These are phyloP conservation scores for Cromileptes altivelis DNA, from an alignment of 2,113 vertebrate genomes.

Conservation along the genomic window DNA sequence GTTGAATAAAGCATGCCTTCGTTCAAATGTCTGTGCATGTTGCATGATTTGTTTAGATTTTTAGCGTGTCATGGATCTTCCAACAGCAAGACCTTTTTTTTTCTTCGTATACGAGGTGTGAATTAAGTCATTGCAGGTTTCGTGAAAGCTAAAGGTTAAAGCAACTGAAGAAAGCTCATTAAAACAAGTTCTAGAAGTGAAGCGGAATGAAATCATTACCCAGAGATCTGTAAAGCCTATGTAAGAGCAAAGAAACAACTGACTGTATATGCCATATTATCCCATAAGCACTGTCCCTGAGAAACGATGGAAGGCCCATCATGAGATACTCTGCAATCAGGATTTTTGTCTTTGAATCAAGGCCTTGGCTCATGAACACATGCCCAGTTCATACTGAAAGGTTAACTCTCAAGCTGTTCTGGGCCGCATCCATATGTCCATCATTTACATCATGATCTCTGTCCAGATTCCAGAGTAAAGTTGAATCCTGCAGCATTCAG, in stretches of 20 bases:
- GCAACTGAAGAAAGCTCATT: conserved; percentile 39
- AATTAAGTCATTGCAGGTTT: not conserved
- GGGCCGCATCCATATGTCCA: conserved; percentile 25
- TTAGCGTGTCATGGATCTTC: not conserved
- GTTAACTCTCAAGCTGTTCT: conserved; percentile 22
- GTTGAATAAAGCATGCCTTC: conserved; percentile 44
- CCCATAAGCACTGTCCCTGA: not conserved
- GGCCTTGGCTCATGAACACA: conserved; percentile 20
- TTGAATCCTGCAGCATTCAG: not conserved
- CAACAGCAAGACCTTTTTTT: not conserved
- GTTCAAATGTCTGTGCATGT: conserved; percentile 48
- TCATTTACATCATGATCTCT: not conserved
- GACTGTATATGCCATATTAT: not conserved
- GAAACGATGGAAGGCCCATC: not conserved
- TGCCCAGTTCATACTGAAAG: conserved; percentile 1
- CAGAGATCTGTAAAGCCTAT: not conserved
- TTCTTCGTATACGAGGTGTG: not conserved
- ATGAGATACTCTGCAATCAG: not conserved
- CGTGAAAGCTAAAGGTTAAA: conserved; percentile 34
- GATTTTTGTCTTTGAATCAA: not conserved
- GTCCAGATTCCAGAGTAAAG: conserved; percentile 14
- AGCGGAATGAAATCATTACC: conserved; percentile 17
- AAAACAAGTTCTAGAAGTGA: conserved; percentile 28
- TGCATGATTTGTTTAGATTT: conserved; percentile 41
- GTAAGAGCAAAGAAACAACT: conserved; percentile 15